Evolutionary conservation across 1,140 invertebrate genomes (phyloP), one percentile per base, ranked within the genome.

Genomic region (Holotrichia oblita): DNA sequence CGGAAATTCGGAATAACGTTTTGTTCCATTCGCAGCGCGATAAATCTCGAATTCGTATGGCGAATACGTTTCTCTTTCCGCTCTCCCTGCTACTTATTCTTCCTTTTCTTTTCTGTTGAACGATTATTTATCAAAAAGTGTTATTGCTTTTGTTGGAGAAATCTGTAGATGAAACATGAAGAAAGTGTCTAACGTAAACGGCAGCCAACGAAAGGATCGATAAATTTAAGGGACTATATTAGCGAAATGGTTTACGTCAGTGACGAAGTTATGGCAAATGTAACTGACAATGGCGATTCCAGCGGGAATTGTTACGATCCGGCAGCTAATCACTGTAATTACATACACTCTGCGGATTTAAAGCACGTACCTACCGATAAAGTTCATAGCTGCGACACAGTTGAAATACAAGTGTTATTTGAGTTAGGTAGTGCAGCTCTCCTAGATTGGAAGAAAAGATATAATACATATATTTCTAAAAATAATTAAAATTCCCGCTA

Each of bases 101-200:
- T 64, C 61, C 4, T 22, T 64, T 24, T 27, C 61, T 20, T 64
- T 27, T 24, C 24, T 17, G 3, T 64, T 12, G 20, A 27, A 12
- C 61, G 61, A 64, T 64, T 64, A 64, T 64, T 64, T 64, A 64
- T 64, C 61, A 64, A 64, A 64, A 64, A 64, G 17, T 64, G 17
- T 64, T 64, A 64, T 64, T 64, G 61, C 61, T 20, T 64, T 64
- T 64, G 61, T 64, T 64, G 8, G 17, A 64, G 61, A 64, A 64
- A 22, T 64, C 61, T 64, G 61, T 27, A 27, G 17, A 64, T 64
- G 61, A 64, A 64, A 22, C 61, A 64, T 24, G 61, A 64, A 64
- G 6, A 22, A 20, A n/a, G 17, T 64, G 24, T 22, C 17, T 24
- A 22, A 14, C 14, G 24, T 64, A 64, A 3, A 12, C n/a, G 61